Evolutionary conservation across 2,888 invertebrate species (phyloP).

Genomic region (Agonopterix alstromeriana): DNA sequence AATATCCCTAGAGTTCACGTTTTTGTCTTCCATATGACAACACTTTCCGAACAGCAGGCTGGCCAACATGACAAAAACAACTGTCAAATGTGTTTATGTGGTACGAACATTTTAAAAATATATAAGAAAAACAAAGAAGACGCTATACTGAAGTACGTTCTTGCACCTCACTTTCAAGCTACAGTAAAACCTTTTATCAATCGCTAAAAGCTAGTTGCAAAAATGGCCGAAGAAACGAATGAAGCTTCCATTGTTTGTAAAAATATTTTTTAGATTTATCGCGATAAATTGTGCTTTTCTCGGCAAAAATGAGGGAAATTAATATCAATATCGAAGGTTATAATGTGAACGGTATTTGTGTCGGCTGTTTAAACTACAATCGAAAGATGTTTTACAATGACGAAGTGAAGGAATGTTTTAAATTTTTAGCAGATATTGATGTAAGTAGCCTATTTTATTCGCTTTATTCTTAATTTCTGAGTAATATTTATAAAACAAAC

Average conservation of each 20-base stretch:
- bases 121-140: background rate
- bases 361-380: constrained; percentile 62
- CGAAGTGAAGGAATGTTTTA: constrained; percentile 47
- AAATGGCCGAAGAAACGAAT: constrained; percentile 67
- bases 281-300: background rate
- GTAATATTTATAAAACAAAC: background rate
- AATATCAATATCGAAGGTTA: constrained; percentile 69
- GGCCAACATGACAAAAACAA: background rate
- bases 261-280: constrained; percentile 24
- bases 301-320: constrained; percentile 54
- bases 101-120: background rate
- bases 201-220: constrained; percentile 13
- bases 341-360: constrained; percentile 68
- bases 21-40: no score
- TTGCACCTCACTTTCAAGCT: background rate
- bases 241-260: constrained; percentile 49
- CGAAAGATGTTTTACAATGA: constrained; percentile 55
- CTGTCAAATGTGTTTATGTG: background rate
- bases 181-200: no score
- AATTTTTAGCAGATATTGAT: constrained; percentile 53
- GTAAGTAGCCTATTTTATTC: constrained; percentile 33
- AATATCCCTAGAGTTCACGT: no score
- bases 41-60: background rate
- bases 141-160: background rate
- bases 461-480: background rate